Evolutionary conservation across 2,113 vertebrate species (phyloP), one percentile per base, ranked within the genome.

Genomic region (Pseudonaja textilis): DNA sequence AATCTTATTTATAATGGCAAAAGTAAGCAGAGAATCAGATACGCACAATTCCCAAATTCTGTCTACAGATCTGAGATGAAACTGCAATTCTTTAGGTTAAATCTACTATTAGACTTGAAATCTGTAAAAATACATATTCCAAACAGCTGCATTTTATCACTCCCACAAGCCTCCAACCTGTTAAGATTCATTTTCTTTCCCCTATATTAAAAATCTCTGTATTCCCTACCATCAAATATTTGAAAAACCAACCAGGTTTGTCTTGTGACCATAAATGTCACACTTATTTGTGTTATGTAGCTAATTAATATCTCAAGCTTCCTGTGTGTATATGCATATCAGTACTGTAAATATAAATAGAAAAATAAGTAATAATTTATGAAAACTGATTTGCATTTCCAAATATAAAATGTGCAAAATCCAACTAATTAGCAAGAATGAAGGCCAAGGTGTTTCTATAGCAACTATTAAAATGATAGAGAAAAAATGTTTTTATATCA

Each of bases 301-400:
- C 98, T 98, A 98, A 99, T 98, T 98, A 99, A 98, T 98, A 98
- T 98, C 97, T 97, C 97, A 97, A 97, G 97, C 97, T 98, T 98
- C 95, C 97, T 96, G 93, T 96, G 81, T 98, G 95, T 97, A 97
- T 98, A 98, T 97, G 97, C 97, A 97, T 98, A 98, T 98, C 95
- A 97, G 97, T 97, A 97, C 95, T 97, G 97, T 98, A 98, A 98
- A 98, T 97, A 98, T 96, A 98, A 98, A 96, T 97, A 96, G 97
- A 97, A 96, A 98, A 98, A 97, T 97, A 97, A 97, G 97, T 97
- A 98, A 98, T 97, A 98, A 99, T 99, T 99, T 98, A 99, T 98
- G 98, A 98, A 98, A 97, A 96, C 98, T 96, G 94, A 98, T 98
- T 99, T 99, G 98, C 98, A 99, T 99, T 99, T 99, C 98, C 98